phyloP scores from a whole-genome alignment of 1,140 invertebrate species.

The Halictus rubicundus region DNA sequence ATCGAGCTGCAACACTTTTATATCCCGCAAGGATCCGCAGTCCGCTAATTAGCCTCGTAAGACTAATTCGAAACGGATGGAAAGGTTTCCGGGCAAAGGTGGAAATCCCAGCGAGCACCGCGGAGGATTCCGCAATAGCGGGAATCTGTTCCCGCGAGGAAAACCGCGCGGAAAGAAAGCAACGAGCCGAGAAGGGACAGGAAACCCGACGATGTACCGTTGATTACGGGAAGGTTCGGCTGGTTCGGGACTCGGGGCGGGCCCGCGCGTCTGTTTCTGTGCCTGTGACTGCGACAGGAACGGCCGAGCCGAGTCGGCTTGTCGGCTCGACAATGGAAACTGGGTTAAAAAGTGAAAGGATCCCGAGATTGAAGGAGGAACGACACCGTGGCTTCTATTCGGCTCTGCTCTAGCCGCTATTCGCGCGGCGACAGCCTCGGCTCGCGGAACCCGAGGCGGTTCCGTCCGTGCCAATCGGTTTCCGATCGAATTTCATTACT shows the following conservation, averaged over 20 bases:
- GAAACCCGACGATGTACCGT: neutral
- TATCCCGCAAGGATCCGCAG: too few relatives aligned
- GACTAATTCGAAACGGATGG: neutral
- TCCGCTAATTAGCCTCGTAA: neutral
- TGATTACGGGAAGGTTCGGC: slow-evolving; percentile 30
- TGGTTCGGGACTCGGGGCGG: slow-evolving; percentile 31
- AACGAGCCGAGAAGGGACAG: neutral
- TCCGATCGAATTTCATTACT: too few relatives aligned
- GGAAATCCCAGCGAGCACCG: neutral
- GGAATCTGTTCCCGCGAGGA: neutral
- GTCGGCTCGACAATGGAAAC: slow-evolving; percentile 68
- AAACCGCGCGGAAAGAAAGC: neutral
- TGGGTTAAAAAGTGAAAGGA: slow-evolving; percentile 79
- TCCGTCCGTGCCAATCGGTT: too few relatives aligned
- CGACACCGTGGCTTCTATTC: slow-evolving; percentile 38
- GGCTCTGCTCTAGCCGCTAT: slow-evolving; percentile 29
- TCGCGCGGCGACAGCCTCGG: slow-evolving; percentile 16
- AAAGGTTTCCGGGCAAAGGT: neutral
- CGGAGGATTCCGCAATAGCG: neutral
- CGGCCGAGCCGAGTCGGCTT: slow-evolving; percentile 27
- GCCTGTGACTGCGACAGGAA: slow-evolving; percentile 42
- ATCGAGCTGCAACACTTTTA: too few relatives aligned
- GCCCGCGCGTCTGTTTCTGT: too few relatives aligned
- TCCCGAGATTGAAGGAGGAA: slow-evolving; percentile 52
- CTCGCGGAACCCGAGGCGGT: neutral